Percentiles rank a stretch among this genome's conserved stretches.
Conservation (phyloP, 2,113 vertebrate genomes). For the Salvelinus namaycush region DNA sequence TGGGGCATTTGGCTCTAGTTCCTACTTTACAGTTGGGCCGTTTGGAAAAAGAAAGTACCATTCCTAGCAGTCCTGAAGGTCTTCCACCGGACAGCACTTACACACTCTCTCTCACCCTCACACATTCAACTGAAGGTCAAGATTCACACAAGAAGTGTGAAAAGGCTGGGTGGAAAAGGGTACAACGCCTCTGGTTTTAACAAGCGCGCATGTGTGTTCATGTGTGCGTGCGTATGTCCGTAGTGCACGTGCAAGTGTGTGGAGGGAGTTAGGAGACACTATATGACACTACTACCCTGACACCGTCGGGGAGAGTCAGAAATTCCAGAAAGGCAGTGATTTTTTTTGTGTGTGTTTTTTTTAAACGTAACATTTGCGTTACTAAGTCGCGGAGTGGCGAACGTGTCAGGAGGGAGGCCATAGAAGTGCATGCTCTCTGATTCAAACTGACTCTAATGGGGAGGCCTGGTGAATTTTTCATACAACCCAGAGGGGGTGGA, state of each 20-base stretch:
- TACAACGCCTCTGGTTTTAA: constrained; percentile 41
- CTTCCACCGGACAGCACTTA: constrained; percentile 29
- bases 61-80: constrained; percentile 45
- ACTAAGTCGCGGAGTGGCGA: constrained; percentile 51
- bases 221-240: too few relatives aligned
- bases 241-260: not conserved
- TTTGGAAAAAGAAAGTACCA: not conserved
- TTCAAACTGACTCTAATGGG: constrained; percentile 79
- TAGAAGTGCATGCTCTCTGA: constrained; percentile 60
- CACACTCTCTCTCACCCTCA: constrained; percentile 31
- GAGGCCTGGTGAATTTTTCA: constrained; percentile 80
- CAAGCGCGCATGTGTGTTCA: constrained; percentile 16
- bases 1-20: too few relatives aligned
- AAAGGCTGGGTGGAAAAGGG: constrained; percentile 48
- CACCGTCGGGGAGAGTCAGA: not conserved
- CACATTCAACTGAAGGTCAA: constrained; percentile 60
- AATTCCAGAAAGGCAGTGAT: constrained; percentile 7
- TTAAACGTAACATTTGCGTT: constrained; percentile 63
- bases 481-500: constrained; percentile 74
- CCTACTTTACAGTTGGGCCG: too few relatives aligned
- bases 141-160: constrained; percentile 57
- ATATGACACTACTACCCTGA: not conserved
- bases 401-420: constrained; percentile 47
- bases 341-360: constrained; percentile 22
- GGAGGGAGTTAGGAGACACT: not conserved